Evolutionary conservation across 2,888 invertebrate species (phyloP).

Genomic region (Drosophila maculinotata): DNA sequence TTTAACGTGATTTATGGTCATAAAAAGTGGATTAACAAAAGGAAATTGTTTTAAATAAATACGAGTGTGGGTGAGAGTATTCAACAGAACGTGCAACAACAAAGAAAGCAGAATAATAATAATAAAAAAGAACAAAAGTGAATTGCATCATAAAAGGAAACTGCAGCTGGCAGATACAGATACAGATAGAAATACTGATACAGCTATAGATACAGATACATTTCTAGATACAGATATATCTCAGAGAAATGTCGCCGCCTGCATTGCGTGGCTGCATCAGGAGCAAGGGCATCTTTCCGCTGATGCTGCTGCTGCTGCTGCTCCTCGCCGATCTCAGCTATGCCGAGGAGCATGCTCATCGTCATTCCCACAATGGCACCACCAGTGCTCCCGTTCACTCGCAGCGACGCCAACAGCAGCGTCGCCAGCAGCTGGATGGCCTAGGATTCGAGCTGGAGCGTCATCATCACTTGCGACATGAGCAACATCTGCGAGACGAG

Average conservation of each 20-base stretch:
- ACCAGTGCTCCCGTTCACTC: conserved; percentile 26
- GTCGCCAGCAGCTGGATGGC: conserved; percentile 35
- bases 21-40: conserved; percentile 50
- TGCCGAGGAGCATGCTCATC: conserved; percentile 41
- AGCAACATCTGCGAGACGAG: conserved; percentile 68
- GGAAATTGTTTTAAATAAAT: conserved; percentile 41
- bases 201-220: conserved; percentile 4
- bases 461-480: conserved; percentile 73
- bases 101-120: conserved; percentile 8
- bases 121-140: background rate
- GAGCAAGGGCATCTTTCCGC: conserved; percentile 18
- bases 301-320: conserved; percentile 45
- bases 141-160: too few species aligned
- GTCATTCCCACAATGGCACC: conserved; percentile 39
- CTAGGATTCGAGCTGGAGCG: conserved; percentile 42
- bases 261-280: conserved; percentile 15
- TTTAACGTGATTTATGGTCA: conserved; percentile 37
- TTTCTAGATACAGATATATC: background rate
- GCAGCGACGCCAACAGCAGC: conserved; percentile 34
- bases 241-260: conserved; percentile 26
- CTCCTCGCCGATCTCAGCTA: conserved; percentile 39
- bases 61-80: too few species aligned
- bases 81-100: conserved; percentile 24
- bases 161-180: conserved; percentile 1
- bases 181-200: background rate